These are phyloP conservation scores for Sussaba pulchella DNA, from an alignment of 2,888 invertebrate genomes.

Conservation along the genomic window DNA sequence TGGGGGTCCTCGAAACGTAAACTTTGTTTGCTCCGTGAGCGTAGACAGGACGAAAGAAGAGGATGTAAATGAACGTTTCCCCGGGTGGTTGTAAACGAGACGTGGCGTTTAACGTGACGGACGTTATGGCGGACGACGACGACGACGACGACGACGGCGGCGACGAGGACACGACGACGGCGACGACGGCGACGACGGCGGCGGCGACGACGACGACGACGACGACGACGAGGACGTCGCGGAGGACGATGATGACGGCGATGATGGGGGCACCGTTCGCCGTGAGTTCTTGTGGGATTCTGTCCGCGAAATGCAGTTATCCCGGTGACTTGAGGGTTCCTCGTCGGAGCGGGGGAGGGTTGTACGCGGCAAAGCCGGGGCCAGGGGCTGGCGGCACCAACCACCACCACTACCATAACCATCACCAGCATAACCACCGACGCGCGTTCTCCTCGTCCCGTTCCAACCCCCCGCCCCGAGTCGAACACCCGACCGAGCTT, in stretches of 20 bases:
- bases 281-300: slow-evolving; percentile 84
- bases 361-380: not conserved
- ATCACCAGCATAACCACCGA: not conserved
- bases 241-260: slow-evolving; percentile 57
- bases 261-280: slow-evolving; percentile 79
- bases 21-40: not conserved
- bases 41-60: not conserved
- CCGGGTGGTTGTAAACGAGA: not conserved
- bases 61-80: slow-evolving; percentile 10
- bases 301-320: slow-evolving; percentile 84
- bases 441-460: slow-evolving; percentile 52
- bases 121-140: slow-evolving; percentile 11
- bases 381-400: slow-evolving; percentile 22
- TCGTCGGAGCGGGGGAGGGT: slow-evolving; percentile 47
- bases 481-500: too few relatives aligned
- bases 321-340: slow-evolving; percentile 80
- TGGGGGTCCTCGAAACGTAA: slow-evolving; percentile 8
- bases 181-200: slow-evolving; percentile 54
- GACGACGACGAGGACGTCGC: slow-evolving; percentile 52
- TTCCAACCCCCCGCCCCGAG: too few relatives aligned
- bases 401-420: not conserved
- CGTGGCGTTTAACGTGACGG: not conserved
- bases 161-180: slow-evolving; percentile 58
- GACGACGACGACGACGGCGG: slow-evolving; percentile 7
- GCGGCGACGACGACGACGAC: slow-evolving; percentile 55